phyloP scores from a whole-genome alignment of 2,888 invertebrate species.

The Hirtodrosophila duncani region DNA sequence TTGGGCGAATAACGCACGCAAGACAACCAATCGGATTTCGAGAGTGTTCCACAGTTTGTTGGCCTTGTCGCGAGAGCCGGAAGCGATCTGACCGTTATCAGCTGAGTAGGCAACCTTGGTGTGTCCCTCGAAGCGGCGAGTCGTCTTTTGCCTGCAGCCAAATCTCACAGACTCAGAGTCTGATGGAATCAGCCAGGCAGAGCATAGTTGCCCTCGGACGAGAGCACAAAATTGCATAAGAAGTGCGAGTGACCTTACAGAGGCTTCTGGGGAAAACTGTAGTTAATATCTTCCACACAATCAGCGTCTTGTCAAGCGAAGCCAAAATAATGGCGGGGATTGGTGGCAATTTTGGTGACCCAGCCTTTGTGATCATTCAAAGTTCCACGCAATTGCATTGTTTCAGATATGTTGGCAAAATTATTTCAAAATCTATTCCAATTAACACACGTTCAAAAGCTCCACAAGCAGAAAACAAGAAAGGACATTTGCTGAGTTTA shows the following conservation, averaged over 20 bases:
- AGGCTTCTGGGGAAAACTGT: conserved; percentile 96
- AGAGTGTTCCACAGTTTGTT: conserved; percentile 99
- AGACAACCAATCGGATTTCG: conserved; percentile 99
- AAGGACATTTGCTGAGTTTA: neutral
- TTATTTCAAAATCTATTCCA: no score
- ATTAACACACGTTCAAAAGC: no score
- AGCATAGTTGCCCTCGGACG: conserved; percentile 99
- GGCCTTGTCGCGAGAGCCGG: conserved; percentile 98
- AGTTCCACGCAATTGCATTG: no score
- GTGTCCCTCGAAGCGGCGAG: conserved; percentile 99
- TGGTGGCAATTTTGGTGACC: no score
- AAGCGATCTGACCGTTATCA: conserved; percentile 99
- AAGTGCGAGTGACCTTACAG: conserved; percentile 99
- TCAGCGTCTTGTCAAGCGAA: conserved; percentile 95
- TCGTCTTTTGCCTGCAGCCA: conserved; percentile 97
- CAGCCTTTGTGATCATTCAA: no score
- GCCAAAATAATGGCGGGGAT: no score
- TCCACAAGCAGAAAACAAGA: no score
- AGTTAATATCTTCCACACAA: conserved; percentile 99
- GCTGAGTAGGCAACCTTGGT: conserved; percentile 99
- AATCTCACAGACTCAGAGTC: conserved; percentile 98
- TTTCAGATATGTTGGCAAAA: no score
- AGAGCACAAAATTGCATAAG: conserved; percentile 98
- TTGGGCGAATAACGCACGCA: conserved; percentile 99
- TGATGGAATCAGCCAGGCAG: conserved; percentile 99